Evolutionary conservation across 2,888 invertebrate species (phyloP).

Genomic region (Oligia strigilis): DNA sequence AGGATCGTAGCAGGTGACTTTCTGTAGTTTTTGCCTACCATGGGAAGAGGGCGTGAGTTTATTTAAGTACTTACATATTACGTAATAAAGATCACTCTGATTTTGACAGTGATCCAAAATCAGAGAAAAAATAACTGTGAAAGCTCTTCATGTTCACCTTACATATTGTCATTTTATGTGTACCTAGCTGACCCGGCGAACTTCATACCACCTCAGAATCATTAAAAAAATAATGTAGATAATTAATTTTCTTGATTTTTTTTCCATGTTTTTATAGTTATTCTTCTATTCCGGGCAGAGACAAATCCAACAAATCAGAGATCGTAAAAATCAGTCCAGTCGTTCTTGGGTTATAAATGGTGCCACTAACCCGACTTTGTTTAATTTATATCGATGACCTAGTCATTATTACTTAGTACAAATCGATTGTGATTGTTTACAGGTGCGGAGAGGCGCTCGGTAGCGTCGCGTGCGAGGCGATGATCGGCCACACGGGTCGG

Average conservation of each 20-base stretch:
- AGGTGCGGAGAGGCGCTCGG: slow-evolving; percentile 80
- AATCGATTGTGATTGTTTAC: slow-evolving; percentile 58
- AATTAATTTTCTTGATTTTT: too few species aligned
- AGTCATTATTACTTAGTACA: slow-evolving; percentile 13
- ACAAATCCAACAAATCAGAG: not conserved
- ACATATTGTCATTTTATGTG: not conserved
- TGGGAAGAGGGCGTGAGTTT: not conserved
- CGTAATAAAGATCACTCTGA: not conserved
- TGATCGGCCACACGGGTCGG: slow-evolving; percentile 87
- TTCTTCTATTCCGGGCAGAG: not conserved
- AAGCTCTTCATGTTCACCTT: not conserved
- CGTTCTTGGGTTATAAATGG: not conserved
- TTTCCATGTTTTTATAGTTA: not conserved
- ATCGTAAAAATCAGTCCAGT: not conserved
- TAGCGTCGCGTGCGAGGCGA: slow-evolving; percentile 84
- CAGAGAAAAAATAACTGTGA: not conserved
- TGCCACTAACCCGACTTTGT: not conserved
- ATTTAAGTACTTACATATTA: not conserved
- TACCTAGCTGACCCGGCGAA: not conserved
- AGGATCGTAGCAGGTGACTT: not conserved
- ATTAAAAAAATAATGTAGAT: too few species aligned
- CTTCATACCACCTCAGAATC: too few species aligned
- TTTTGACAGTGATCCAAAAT: not conserved
- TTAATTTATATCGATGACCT: not conserved
- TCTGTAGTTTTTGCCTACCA: not conserved